Base-by-base conservation (phyloP, 2,797 vertebrate genomes). In the Melanogrammus aeglefinus region DNA sequence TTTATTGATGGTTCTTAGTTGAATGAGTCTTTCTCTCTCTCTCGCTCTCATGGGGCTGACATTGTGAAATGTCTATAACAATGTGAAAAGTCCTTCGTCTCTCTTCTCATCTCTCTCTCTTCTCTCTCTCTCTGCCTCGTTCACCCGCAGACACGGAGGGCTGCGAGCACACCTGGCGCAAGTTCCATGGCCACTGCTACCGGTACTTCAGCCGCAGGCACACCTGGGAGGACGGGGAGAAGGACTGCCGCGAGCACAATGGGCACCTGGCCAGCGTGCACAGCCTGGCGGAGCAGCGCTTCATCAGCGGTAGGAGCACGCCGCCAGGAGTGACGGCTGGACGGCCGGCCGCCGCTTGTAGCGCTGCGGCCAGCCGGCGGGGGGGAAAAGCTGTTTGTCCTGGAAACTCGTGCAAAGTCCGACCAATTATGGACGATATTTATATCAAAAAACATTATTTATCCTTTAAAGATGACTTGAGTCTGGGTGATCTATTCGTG, bases 151-250 rank as follows among this genome's bases (percentile, higher is more conserved):
- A 98, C 92, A 97, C 97, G 0, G 96, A 97, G 88, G 96, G 96
- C 85, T 98, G 97, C 0, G 97, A 98, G 80, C 97, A 95, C 77
- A 95, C 93, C 24, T 99, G 98, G 98, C 96, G 95, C 89, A 99
- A 99, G 92, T 99, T 99, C 91, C 97, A 97, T 29, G 97, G 97
- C 12, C 96, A 98, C 90, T 99, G 98, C 88, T 99, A 98, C 91
- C 95, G 96, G 27, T 97, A 97, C 86, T 97, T 97, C 51, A 89
- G 95, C 7, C 96, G 95, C 79, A 94, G 97, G 66, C 96, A 97
- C 83, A 96, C 96, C 1, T 99, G 97, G 98, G 97, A 99, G 88
- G 97, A 98, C 0, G 96, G 96, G 0, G 98, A 99, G 88, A 95
- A 96, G 73, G 97, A 98, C 80, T 99, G 97, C 83, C 95, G 97